Conservation (phyloP, 53 echinoderm and acorn worm genomes). For the Stichopus horrens region DNA sequence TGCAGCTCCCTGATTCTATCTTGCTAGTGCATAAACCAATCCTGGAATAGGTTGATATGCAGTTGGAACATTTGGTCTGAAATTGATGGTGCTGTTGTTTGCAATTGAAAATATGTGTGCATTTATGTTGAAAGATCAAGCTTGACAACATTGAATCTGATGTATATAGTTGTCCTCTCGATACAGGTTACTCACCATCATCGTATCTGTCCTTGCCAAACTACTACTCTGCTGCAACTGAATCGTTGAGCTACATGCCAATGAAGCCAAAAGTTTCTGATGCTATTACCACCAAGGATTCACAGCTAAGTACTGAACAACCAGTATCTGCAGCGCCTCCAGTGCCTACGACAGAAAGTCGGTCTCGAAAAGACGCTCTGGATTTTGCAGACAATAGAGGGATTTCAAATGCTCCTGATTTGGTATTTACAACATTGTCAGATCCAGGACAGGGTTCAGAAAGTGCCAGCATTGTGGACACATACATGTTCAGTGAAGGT, state of each 20-base stretch:
- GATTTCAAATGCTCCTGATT: neutral
- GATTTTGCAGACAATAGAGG: neutral
- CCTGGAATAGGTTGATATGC: no score
- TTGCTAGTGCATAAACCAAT: no score
- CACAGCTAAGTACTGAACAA: neutral
- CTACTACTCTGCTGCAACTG: neutral
- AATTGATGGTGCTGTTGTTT: no score
- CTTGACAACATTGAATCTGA: no score
- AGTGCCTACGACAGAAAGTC: neutral
- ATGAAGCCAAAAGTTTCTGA: neutral
- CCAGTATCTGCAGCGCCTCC: neutral
- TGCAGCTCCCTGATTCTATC: no score
- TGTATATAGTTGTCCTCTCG: no score
- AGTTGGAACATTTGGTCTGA: no score
- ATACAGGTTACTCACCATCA: neutral
- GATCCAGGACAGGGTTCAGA: neutral
- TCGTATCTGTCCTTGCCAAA: constrained; percentile 9
- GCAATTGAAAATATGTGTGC: no score
- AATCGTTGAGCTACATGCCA: neutral
- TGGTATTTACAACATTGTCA: neutral
- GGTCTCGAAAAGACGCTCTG: neutral
- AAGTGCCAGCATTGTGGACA: no score
- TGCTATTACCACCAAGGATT: no score
- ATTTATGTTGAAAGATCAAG: no score
- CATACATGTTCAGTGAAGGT: no score